A percentile compares a stretch with the other conserved stretches of the same genome.
Conservation (phyloP, 2,113 vertebrate genomes). For the Chamaea fasciata region DNA sequence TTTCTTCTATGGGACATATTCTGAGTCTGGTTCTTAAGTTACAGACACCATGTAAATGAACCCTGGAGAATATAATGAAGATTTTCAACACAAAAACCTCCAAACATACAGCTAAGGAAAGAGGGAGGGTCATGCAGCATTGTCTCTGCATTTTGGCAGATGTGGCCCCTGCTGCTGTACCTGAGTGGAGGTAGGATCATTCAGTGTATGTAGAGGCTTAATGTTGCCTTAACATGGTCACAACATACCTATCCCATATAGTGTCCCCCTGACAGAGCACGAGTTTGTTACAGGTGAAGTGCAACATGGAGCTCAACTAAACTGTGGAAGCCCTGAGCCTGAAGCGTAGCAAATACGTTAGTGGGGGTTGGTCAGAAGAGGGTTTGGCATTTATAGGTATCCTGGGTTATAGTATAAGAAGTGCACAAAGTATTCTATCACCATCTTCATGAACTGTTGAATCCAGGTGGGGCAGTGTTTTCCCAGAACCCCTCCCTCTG, state of each 20-base stretch:
- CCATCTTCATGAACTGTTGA: too few relatives aligned
- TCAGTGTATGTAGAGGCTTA: fast-evolving
- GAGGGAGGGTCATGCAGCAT: not conserved
- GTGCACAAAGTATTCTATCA: too few relatives aligned
- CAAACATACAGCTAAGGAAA: not conserved
- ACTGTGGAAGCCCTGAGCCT: not conserved
- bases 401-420: too few relatives aligned
- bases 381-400: not conserved
- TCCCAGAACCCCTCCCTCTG: too few relatives aligned
- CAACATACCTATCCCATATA: not conserved
- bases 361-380: not conserved
- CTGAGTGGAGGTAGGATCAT: not conserved
- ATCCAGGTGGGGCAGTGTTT: too few relatives aligned
- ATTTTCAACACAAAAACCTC: not conserved
- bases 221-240: not conserved
- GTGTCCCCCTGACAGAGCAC: not conserved
- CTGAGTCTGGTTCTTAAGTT: not conserved
- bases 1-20: not conserved
- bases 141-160: not conserved
- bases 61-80: not conserved
- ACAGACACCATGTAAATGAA: not conserved
- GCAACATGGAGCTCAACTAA: not conserved
- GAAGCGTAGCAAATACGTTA: not conserved
- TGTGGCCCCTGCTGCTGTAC: not conserved
- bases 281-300: not conserved